These are phyloP conservation scores for Chionomys nivalis DNA, from an alignment of 2,113 vertebrate species.

Conservation along the genomic window DNA sequence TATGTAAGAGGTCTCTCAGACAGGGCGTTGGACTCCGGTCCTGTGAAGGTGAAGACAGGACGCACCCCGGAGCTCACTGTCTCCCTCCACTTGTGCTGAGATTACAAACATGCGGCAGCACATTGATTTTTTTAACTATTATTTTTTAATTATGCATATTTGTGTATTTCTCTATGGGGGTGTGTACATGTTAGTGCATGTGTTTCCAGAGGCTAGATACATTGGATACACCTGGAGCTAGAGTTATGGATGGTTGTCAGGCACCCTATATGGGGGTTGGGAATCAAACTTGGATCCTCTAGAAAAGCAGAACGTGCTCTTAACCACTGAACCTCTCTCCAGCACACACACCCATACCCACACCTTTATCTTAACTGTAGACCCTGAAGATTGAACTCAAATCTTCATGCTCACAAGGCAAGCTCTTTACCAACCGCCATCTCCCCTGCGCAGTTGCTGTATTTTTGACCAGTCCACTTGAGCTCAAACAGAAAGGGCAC, in stretches of 20 bases:
- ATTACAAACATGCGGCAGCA: neutral
- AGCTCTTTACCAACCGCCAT: neutral
- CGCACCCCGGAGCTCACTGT: too few relatives aligned
- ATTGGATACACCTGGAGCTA: neutral
- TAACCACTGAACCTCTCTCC: neutral
- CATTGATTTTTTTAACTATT: neutral
- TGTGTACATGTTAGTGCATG: neutral
- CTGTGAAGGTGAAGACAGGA: neutral
- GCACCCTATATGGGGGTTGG: too few relatives aligned
- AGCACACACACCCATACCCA: neutral
- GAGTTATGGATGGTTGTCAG: neutral
- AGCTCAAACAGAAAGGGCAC: neutral
- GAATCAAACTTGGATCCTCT: neutral
- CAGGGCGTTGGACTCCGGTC: neutral
- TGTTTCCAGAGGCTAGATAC: neutral
- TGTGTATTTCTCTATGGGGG: neutral
- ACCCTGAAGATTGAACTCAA: neutral
- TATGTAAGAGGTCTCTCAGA: conserved; percentile 59
- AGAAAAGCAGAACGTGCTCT: neutral
- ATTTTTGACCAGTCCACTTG: conserved; percentile 57
- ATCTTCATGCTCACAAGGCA: neutral
- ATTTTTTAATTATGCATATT: neutral
- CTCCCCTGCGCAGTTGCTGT: neutral
- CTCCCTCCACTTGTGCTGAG: too few relatives aligned
- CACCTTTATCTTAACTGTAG: neutral